Base-by-base conservation (phyloP, 2,113 vertebrate genomes). In the Coptodon rendalli region DNA sequence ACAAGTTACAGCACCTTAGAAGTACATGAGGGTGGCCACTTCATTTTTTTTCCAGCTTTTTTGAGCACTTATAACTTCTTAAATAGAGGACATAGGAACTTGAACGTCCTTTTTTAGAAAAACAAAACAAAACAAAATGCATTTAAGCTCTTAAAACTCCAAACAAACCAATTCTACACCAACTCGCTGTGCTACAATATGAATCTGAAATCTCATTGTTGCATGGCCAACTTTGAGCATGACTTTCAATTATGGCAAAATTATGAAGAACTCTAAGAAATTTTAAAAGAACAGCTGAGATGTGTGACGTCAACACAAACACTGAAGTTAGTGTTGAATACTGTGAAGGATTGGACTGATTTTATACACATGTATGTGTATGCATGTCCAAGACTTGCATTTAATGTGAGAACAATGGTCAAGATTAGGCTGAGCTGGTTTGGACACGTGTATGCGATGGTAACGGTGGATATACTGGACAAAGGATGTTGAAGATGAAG, bases 191-290 rank as follows among this genome's bases (percentile, higher is more conserved):
- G 57, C 27, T 63, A 0, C 59, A 36, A 11, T 63, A 11, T 0
- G 9, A 63, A 17, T 19, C 59, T 63, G 59, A 63, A 63, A n/a
- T 2, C 29, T 34, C 59, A 63, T 19, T 11, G 31, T 36, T 63
- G 59, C 31, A 36, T 0, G 31, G 2, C 3, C 31, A 63, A 66
- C 59, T 36, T 36, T 36, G 9, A 66, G 61, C 31, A 36, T 66
- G 31, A 66, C 16, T 36, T 66, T 36, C 61, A 66, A 66, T 66
- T n/a, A 36, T 7, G 31, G 31, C 9, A 66, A 66, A 66, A 38
- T n/a, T 66, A 12, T 66, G 2, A 66, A 66, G 6, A 13, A 59
- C 24, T 5, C 27, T 59, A 29, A 29, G 0, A 59, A 1, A 0
- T 7, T 61, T 31, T 31, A 16, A 61, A 31, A 63, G 59, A 36